Evolutionary conservation across 2,797 vertebrate species (phyloP).

Genomic region (Lutjanus argentimaculatus): DNA sequence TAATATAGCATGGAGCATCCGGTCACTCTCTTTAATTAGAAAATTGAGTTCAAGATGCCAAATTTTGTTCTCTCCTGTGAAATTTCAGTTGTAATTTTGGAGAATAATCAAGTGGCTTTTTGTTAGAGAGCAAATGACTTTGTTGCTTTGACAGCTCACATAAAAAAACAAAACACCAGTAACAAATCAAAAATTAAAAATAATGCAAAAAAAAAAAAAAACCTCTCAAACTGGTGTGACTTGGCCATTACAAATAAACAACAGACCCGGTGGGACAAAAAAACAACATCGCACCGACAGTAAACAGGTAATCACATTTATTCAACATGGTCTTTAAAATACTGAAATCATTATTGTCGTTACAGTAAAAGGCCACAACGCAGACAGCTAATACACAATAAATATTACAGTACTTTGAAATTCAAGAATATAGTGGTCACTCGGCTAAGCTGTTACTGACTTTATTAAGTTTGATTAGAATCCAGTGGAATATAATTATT

Average conservation of each 20-base stretch:
- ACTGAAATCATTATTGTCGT: constrained; percentile 14
- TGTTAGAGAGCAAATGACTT: not conserved
- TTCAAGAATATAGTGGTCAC: not conserved
- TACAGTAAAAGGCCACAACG: constrained; percentile 9
- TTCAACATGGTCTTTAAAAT: constrained; percentile 25
- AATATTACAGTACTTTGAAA: constrained; percentile 34
- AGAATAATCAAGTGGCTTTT: not conserved
- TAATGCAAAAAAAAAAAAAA: not conserved
- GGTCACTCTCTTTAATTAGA: not conserved
- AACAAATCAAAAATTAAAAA: not conserved
- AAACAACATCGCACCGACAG: not conserved
- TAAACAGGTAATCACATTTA: constrained; percentile 25
- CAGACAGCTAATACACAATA: not conserved
- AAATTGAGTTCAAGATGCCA: not conserved
- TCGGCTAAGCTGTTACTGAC: not conserved
- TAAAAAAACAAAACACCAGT: not conserved
- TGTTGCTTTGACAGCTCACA: not conserved
- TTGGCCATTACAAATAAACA: not conserved
- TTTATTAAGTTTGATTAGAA: not conserved
- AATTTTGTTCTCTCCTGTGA: not conserved
- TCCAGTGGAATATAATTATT: not conserved
- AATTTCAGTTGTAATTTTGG: not conserved
- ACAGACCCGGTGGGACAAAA: not conserved
- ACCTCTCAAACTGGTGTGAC: not conserved
- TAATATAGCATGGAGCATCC: not conserved